Conservation (phyloP, 2,888 invertebrate genomes). For the Scaptomyza tumidula region DNA sequence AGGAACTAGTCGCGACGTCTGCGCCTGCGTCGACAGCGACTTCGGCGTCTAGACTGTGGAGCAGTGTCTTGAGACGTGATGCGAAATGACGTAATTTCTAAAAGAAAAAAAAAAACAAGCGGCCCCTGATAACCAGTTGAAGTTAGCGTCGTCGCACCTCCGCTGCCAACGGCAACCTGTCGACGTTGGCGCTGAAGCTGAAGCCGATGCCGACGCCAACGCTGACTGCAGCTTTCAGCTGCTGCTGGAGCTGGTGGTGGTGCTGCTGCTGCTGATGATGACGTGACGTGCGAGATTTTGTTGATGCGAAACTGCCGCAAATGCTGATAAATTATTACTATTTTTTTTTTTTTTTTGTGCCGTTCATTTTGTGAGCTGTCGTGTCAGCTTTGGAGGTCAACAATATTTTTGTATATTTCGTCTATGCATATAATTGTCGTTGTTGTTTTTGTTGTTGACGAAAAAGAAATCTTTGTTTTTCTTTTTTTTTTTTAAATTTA, state of each 20-base stretch:
- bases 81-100: slow-evolving; percentile 81
- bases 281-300: slow-evolving; percentile 76
- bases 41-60: slow-evolving; percentile 58
- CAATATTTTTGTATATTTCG: slow-evolving; percentile 57
- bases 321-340: slow-evolving; percentile 74
- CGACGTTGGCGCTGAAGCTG: slow-evolving; percentile 44
- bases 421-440: slow-evolving; percentile 39
- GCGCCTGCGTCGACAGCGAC: not conserved
- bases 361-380: slow-evolving; percentile 63
- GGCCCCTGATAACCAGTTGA: slow-evolving; percentile 73
- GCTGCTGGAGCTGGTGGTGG: slow-evolving; percentile 2
- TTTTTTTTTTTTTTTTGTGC: slow-evolving; percentile 42
- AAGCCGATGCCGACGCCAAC: slow-evolving; percentile 21
- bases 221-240: slow-evolving; percentile 10
- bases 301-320: slow-evolving; percentile 61
- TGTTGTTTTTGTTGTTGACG: slow-evolving; percentile 15
- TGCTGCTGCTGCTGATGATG: slow-evolving; percentile 49
- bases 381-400: slow-evolving; percentile 78
- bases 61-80: slow-evolving; percentile 50
- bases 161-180: slow-evolving; percentile 69
- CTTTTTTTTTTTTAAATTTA: slow-evolving; percentile 67
- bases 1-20: slow-evolving; percentile 50
- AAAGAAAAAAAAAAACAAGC: slow-evolving; percentile 51
- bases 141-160: slow-evolving; percentile 57
- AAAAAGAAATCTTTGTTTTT: slow-evolving; percentile 47